Evolutionary conservation across 2,797 vertebrate species (phyloP).

Genomic region (Eidolon dupreanum): DNA sequence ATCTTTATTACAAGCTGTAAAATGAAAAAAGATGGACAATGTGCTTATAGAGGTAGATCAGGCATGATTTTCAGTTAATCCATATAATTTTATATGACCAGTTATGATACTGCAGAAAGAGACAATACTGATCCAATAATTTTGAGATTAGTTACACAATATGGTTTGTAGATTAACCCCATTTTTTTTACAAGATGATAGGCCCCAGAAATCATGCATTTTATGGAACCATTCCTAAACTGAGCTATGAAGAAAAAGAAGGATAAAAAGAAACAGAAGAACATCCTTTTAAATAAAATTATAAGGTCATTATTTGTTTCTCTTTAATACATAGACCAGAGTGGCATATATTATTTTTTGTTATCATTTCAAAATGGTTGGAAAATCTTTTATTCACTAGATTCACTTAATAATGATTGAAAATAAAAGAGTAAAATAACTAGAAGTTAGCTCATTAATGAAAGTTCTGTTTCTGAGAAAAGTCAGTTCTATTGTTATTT

Average conservation of each 20-base stretch:
- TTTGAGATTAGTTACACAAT: slow-evolving; percentile 49
- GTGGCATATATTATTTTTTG: not conserved
- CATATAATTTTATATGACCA: not conserved
- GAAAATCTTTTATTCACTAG: not conserved
- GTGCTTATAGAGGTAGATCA: not conserved
- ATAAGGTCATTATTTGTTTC: not conserved
- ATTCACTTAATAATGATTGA: not conserved
- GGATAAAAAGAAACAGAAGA: not conserved
- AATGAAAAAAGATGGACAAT: not conserved
- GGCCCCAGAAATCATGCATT: not conserved
- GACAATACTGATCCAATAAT: slow-evolving; percentile 14
- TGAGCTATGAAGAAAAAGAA: not conserved
- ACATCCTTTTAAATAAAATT: not conserved
- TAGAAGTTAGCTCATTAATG: not conserved
- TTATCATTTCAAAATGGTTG: slow-evolving; percentile 7
- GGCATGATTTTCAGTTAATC: slow-evolving; percentile 25
- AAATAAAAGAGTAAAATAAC: slow-evolving; percentile 13
- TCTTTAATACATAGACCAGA: not conserved
- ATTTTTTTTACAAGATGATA: not conserved
- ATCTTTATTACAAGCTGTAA: slow-evolving; percentile 56
- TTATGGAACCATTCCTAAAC: slow-evolving; percentile 6
- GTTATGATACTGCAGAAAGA: not conserved
- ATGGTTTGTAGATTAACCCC: not conserved
- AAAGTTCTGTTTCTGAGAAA: not conserved
- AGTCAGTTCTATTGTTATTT: not conserved